These are phyloP conservation scores for Zeuzera pyrina DNA, from an alignment of 2,888 invertebrate species.

Conservation along the genomic window DNA sequence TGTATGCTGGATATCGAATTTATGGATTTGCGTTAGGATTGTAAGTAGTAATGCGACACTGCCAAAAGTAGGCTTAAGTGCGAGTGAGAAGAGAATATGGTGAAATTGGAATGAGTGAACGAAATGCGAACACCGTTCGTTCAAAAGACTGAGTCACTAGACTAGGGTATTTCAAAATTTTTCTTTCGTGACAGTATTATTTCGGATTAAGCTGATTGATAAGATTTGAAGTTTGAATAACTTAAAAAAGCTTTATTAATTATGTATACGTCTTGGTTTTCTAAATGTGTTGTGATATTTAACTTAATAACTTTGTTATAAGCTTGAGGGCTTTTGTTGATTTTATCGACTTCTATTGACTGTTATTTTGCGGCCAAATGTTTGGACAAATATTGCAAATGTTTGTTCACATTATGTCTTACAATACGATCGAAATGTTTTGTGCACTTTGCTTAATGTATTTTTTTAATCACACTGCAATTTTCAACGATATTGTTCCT, in stretches of 20 bases:
- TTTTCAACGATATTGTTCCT: too few relatives aligned
- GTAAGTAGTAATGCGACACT: constrained; percentile 12
- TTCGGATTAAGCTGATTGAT: constrained; percentile 4
- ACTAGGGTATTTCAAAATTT: constrained; percentile 24
- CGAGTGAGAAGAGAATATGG: constrained; percentile 4
- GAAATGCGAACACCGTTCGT: too few relatives aligned
- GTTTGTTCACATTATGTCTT: too few relatives aligned
- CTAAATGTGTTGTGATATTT: constrained; percentile 56
- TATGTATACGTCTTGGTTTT: constrained; percentile 56
- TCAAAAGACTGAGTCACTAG: constrained; percentile 30
- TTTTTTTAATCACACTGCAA: too few relatives aligned
- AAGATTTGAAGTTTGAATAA: constrained; percentile 2
- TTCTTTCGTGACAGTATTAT: constrained; percentile 14
- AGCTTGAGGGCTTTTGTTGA: constrained; percentile 51
- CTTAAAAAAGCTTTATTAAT: constrained; percentile 10
- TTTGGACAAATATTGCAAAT: too few relatives aligned
- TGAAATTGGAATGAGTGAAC: too few relatives aligned
- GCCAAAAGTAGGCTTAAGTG: constrained; percentile 22
- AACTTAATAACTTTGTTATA: constrained; percentile 15
- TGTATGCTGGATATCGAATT: too few relatives aligned
- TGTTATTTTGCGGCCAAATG: constrained; percentile 25
- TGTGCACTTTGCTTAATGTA: too few relatives aligned
- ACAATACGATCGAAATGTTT: too few relatives aligned
- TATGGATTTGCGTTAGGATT: too few relatives aligned
- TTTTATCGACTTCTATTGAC: constrained; percentile 32